A percentile compares a stretch with the other conserved stretches of the same genome.
Conservation (phyloP, 2,888 invertebrate species). For the Conistra vaccinii region DNA sequence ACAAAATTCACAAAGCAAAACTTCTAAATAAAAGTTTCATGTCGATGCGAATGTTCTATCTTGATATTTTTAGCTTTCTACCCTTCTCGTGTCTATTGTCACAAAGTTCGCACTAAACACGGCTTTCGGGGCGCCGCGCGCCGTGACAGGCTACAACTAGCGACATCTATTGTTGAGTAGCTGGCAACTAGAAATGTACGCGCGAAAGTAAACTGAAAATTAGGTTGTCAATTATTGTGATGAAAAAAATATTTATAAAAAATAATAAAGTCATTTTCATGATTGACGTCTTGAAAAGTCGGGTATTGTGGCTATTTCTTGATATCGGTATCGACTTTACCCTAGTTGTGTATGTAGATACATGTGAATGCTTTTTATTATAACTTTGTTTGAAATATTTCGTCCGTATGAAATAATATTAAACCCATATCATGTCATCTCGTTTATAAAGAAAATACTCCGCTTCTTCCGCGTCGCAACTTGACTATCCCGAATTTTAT, state of each 20-base stretch:
- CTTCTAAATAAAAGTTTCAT: constrained; percentile 39
- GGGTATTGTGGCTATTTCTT: not conserved
- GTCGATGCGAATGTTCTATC: constrained; percentile 50
- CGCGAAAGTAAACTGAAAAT: not conserved
- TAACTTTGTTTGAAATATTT: constrained; percentile 44
- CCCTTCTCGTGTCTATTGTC: constrained; percentile 59
- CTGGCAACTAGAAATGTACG: constrained; percentile 32
- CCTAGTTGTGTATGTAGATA: not conserved
- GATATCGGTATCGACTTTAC: not conserved
- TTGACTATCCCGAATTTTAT: constrained; percentile 54
- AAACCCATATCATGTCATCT: constrained; percentile 56
- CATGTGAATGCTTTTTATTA: constrained; percentile 18
- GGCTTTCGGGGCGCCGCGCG: constrained; percentile 35
- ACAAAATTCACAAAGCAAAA: constrained; percentile 17
- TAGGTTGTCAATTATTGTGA: not conserved
- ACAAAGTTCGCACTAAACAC: constrained; percentile 53
- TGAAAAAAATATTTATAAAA: not conserved
- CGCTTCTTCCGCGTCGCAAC: constrained; percentile 44
- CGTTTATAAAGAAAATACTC: constrained; percentile 59
- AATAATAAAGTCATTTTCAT: not conserved
- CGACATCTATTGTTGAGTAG: constrained; percentile 86
- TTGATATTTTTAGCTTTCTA: constrained; percentile 54
- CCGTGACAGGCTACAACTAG: constrained; percentile 62
- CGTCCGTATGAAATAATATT: constrained; percentile 38
- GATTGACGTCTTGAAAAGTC: not conserved